Conservation (phyloP, 2,888 invertebrate genomes). For the Punctoribates punctum region DNA sequence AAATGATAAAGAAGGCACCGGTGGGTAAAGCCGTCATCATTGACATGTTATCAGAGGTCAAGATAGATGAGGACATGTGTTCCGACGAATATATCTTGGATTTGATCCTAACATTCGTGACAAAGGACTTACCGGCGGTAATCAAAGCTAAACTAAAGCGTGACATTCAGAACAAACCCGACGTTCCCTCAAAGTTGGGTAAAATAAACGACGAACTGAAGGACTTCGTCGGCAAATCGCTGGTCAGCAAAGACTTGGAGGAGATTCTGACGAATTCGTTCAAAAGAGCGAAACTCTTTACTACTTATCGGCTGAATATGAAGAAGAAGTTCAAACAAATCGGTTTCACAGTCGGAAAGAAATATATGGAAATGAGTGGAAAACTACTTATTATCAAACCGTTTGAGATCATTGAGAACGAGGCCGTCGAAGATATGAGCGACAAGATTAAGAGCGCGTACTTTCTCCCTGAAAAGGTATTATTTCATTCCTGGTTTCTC, state of each 20-base stretch:
- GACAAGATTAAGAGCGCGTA: background rate
- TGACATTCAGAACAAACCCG: background rate
- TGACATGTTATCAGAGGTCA: background rate
- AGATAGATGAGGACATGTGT: background rate
- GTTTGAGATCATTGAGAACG: background rate
- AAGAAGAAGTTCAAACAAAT: background rate
- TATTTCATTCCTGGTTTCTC: background rate
- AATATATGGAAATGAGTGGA: conserved; percentile 1
- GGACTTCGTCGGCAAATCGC: background rate
- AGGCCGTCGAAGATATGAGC: background rate
- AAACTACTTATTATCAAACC: conserved; percentile 17
- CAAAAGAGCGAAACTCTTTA: background rate
- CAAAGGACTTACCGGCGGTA: background rate
- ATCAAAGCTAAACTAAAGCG: background rate
- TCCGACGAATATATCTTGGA: background rate
- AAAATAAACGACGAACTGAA: background rate
- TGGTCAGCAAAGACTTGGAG: conserved; percentile 6
- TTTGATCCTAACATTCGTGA: background rate
- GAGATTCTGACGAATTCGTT: background rate
- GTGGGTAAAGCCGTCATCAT: background rate
- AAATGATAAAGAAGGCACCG: conserved; percentile 11
- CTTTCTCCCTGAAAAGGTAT: background rate
- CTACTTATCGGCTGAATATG: background rate
- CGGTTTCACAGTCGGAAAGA: background rate
- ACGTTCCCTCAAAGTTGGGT: background rate